Percentiles rank a stretch among this genome's conserved stretches.
Evolutionary conservation across 2,797 vertebrate genomes (phyloP).

Genomic region (Propithecus deckenii): DNA sequence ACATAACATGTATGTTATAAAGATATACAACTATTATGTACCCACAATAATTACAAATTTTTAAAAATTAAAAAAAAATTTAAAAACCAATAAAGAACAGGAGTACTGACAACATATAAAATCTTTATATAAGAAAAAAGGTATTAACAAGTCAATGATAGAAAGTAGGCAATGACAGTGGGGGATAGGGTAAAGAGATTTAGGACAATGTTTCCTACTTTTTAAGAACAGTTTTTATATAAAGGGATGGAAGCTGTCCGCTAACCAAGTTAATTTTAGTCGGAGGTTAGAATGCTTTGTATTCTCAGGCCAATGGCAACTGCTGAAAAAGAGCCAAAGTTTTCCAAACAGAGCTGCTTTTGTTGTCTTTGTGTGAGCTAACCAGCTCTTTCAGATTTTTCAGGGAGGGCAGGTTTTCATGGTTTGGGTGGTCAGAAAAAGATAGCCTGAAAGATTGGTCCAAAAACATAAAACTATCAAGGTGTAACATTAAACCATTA

Average conservation of each 20-base stretch:
- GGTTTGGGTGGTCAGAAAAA: constrained; percentile 1
- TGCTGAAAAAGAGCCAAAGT: constrained; percentile 64
- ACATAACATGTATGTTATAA: background rate
- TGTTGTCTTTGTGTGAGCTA: constrained; percentile 75
- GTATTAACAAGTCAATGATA: background rate
- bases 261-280: constrained; percentile 61
- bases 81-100: background rate
- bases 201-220: background rate
- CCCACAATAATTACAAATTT: background rate
- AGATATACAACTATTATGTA: background rate
- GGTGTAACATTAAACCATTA: constrained; percentile 17
- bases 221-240: constrained; percentile 29
- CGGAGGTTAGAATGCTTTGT: constrained; percentile 22
- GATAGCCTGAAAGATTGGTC: background rate
- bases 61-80: too few relatives aligned
- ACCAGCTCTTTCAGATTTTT: constrained; percentile 58
- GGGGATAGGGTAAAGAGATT: background rate
- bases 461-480: background rate
- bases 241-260: constrained; percentile 10
- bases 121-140: background rate
- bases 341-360: constrained; percentile 73
- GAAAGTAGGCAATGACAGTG: background rate
- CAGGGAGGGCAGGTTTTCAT: constrained; percentile 34
- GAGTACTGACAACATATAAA: background rate
- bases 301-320: constrained; percentile 52